Evolutionary conservation across 2,797 vertebrate genomes (phyloP).

Genomic region (Vipera ursinii): DNA sequence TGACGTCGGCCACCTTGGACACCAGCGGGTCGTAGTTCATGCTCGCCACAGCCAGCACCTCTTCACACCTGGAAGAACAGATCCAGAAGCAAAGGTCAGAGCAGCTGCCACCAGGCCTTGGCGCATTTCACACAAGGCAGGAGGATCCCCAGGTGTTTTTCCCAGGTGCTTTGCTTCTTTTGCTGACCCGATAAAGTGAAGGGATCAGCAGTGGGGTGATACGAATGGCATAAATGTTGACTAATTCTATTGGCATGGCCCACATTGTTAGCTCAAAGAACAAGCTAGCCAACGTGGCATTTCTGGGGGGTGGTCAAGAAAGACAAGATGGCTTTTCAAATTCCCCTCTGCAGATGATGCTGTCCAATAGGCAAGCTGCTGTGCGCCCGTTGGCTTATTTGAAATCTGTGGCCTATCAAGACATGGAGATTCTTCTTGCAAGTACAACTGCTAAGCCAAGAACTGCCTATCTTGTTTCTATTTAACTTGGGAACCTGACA

Average conservation of each 20-base stretch:
- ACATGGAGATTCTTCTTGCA: neutral
- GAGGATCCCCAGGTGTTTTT: neutral
- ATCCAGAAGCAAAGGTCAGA: neutral
- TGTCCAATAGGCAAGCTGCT: neutral
- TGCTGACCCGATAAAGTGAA: neutral
- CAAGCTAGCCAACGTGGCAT: neutral
- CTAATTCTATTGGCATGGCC: neutral
- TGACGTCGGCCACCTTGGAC: constrained; percentile 94
- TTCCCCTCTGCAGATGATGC: neutral
- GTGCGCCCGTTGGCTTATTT: neutral
- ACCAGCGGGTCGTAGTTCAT: constrained; percentile 99
- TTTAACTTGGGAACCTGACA: neutral
- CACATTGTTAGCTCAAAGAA: neutral
- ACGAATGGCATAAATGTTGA: neutral
- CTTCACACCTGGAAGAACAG: constrained; percentile 82
- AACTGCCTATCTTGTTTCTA: neutral
- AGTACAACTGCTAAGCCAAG: neutral
- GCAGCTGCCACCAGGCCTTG: neutral
- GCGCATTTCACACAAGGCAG: neutral
- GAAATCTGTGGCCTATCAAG: neutral
- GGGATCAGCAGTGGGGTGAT: neutral
- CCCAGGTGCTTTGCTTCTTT: neutral
- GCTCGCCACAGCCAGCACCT: constrained; percentile 95
- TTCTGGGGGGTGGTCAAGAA: neutral
- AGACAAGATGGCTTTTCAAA: neutral